Base-by-base conservation (phyloP, 2,797 vertebrate species). In the Eupleurogrammus muticus region DNA sequence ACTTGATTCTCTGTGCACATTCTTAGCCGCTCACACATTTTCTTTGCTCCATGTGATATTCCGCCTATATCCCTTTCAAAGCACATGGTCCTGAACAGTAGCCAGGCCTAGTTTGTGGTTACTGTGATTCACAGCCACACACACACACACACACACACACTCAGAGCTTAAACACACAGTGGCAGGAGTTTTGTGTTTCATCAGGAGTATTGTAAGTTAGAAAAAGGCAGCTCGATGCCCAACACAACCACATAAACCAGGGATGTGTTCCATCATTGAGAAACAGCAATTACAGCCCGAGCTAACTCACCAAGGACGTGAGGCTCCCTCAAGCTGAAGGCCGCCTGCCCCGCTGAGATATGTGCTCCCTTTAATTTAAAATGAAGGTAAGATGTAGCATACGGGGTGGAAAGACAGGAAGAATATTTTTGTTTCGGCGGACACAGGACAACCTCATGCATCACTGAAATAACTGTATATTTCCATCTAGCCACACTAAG, bases 201-300 rank as follows among this genome's bases (percentile, higher is more conserved):
- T 81, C 63, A 70, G 0, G 8, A 54, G 53, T 56, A 59, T 66
- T 84, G 73, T 80, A 35, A 65, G 72, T 77, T 55, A 49, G 71
- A 67, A 79, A 66, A 77, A 71, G 73, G 54, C 73, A 52, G 67
- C 67, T 69, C 80, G 19, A 32, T 72, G 79, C 76, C 62, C 66
- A 57, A 77, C 77, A 80, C 35, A 63, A 69, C 86, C 86, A 75
- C 85, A 88, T 55, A 84, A 86, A 85, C 84, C 79, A 78, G 77
- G 68, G 76, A 81, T 69, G 62, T 75, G 77, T 75, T 88, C 79
- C 80, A 82, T 79, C 66, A 68, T 24, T 58, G 56, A 73, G 72
- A 85, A 61, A 75, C 32, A 55, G 60, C 84, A 81, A 81, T 87
- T 88, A 81, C 73, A 83, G 80, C 55, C 77, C 61, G 60, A 80